A percentile compares a stretch with the other conserved stretches of the same genome.
These are phyloP conservation scores for Rhynchophorus ferrugineus DNA, from an alignment of 1,140 invertebrate genomes.

Conservation along the genomic window DNA sequence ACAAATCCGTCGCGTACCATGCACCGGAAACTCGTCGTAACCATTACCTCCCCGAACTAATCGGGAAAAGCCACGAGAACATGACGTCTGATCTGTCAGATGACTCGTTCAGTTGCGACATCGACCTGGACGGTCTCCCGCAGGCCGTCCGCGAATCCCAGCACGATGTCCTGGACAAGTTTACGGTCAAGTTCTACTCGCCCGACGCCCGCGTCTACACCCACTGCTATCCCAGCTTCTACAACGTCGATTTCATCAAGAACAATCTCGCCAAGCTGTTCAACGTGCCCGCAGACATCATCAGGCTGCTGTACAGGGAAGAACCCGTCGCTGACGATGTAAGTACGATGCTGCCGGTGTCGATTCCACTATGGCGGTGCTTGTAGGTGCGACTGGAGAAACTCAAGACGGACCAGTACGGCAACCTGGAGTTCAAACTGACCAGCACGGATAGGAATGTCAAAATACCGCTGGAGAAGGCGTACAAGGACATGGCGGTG, in stretches of 20 bases:
- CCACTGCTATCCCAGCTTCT: constrained; percentile 26
- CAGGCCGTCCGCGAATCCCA: neutral
- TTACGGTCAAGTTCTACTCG: constrained; percentile 35
- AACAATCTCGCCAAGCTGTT: constrained; percentile 10
- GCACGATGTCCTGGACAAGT: constrained; percentile 11
- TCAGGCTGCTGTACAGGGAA: constrained; percentile 10
- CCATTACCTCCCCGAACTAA: no score
- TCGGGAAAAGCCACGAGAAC: no score
- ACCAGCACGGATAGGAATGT: constrained; percentile 24
- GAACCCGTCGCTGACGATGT: constrained; percentile 14
- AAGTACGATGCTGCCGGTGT: constrained; percentile 2
- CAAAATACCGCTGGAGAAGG: constrained; percentile 28
- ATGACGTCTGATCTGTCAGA: neutral
- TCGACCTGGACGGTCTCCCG: constrained; percentile 6
- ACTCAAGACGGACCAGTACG: constrained; percentile 25
- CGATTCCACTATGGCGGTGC: no score
- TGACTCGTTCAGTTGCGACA: neutral
- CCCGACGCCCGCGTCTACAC: constrained; percentile 31
- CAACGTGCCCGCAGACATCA: constrained; percentile 6
- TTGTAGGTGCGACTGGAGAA: constrained; percentile 13
- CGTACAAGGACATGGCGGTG: constrained; percentile 32
- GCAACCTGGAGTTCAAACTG: constrained; percentile 31
- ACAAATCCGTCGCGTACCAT: no score
- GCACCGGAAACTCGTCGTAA: no score
- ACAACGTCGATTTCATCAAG: constrained; percentile 14